Evolutionary conservation across 2,797 vertebrate species (phyloP).

Genomic region (Chloroceryle inda): DNA sequence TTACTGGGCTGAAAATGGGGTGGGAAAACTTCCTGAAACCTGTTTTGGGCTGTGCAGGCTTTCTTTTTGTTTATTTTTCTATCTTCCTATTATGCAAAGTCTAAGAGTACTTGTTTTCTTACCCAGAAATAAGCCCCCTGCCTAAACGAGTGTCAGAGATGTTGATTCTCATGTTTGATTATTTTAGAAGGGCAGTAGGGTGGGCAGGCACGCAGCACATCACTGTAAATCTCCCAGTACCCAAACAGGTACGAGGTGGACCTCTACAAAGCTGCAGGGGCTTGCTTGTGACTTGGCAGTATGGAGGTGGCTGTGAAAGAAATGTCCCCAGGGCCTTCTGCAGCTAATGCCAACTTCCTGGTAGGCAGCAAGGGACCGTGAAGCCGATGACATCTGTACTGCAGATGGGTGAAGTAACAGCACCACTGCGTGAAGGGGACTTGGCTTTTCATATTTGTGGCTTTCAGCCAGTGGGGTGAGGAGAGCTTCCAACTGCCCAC

Average conservation of each 20-base stretch:
- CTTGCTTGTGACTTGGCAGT: background rate
- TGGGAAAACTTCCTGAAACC: background rate
- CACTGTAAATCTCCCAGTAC: background rate
- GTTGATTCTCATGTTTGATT: fast-evolving
- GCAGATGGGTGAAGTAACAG: background rate
- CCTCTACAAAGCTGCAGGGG: background rate
- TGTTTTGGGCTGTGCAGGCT: background rate
- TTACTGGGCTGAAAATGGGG: slow-evolving; percentile 1
- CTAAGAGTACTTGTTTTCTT: background rate
- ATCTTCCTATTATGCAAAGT: background rate
- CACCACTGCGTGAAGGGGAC: fast-evolving
- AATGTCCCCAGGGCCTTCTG: background rate
- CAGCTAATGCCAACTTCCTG: background rate
- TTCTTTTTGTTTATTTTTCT: background rate
- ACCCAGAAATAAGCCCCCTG: background rate
- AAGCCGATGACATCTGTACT: background rate
- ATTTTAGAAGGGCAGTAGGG: background rate
- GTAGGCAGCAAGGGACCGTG: fast-evolving
- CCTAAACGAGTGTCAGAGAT: background rate
- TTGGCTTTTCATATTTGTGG: fast-evolving
- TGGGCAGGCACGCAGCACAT: too few relatives aligned
- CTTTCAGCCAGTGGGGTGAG: background rate
- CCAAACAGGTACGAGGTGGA: background rate
- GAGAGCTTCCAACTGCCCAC: background rate
- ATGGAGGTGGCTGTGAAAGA: background rate